Conservation (phyloP, 1,140 invertebrate genomes). For the Sesamia nonagrioides region DNA sequence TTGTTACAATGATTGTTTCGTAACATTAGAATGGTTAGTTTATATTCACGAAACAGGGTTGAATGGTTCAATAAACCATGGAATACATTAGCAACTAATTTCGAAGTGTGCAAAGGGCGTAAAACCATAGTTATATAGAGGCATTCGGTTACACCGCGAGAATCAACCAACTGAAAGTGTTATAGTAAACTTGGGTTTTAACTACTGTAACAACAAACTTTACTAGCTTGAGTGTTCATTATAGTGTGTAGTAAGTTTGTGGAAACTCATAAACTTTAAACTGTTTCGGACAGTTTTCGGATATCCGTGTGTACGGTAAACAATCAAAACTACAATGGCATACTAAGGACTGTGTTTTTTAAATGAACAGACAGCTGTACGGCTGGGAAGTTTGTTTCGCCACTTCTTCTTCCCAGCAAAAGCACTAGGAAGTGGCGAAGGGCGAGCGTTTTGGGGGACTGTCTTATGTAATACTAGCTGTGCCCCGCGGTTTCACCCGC, state of each 20-base stretch:
- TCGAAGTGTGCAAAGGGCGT: neutral
- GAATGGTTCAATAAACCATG: conserved; percentile 30
- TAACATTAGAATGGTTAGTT: conserved; percentile 3
- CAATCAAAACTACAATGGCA: too few species aligned
- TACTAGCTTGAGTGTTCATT: conserved; percentile 3
- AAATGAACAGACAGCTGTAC: too few species aligned
- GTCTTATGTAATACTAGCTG: too few species aligned
- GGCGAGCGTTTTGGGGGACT: too few species aligned
- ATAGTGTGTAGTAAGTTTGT: conserved; percentile 5
- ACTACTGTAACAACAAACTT: neutral
- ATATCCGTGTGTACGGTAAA: neutral
- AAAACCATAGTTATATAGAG: conserved; percentile 6
- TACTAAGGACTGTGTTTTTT: too few species aligned
- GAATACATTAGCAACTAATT: conserved; percentile 39
- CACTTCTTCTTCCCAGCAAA: too few species aligned
- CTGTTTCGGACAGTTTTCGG: conserved; percentile 18
- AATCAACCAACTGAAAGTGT: conserved; percentile 32
- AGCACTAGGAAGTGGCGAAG: too few species aligned
- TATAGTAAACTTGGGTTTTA: conserved; percentile 24
- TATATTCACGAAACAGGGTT: conserved; percentile 31
- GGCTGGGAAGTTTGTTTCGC: too few species aligned
- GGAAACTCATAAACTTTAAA: conserved; percentile 31
- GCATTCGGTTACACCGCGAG: neutral
- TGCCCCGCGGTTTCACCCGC: too few species aligned
- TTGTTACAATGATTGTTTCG: neutral